phyloP scores from a whole-genome alignment of 2,888 invertebrate genomes.

The Harmothoe impar region DNA sequence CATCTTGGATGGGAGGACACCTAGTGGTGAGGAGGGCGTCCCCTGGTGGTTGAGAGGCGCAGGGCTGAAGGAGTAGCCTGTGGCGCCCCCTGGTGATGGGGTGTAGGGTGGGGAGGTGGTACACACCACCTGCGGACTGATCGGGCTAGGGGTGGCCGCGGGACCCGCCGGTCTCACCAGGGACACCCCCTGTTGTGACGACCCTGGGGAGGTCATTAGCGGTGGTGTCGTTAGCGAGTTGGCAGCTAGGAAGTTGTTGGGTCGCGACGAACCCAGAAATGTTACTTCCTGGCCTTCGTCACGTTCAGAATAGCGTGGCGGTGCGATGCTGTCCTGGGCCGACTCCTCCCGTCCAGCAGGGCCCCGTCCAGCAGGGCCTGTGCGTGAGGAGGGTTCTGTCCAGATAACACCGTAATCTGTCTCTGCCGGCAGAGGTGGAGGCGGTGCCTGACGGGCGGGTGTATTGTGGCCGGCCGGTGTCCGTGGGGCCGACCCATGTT shows the following conservation, averaged over 20 bases:
- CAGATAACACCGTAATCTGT: slow-evolving; percentile 30
- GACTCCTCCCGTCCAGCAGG: neutral
- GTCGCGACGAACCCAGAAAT: neutral
- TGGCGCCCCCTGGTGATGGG: neutral
- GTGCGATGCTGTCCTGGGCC: neutral
- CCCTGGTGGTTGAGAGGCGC: slow-evolving; percentile 1
- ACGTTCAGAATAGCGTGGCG: slow-evolving; percentile 11
- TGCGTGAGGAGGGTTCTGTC: neutral
- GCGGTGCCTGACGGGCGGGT: neutral
- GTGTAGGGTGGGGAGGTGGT: slow-evolving; percentile 28
- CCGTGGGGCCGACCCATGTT: neutral
- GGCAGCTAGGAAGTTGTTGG: neutral
- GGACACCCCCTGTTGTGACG: neutral
- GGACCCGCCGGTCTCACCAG: slow-evolving; percentile 9
- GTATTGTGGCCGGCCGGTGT: neutral
- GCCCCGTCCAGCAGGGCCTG: neutral
- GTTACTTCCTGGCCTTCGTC: neutral
- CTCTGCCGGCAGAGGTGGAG: slow-evolving; percentile 1
- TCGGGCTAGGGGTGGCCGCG: neutral
- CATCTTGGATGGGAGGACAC: slow-evolving; percentile 64
- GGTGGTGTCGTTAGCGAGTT: neutral
- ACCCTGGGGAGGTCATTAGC: neutral
- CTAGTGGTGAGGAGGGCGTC: neutral
- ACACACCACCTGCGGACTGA: neutral
- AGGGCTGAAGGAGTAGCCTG: slow-evolving; percentile 36